Conservation (phyloP, 2,113 vertebrate genomes). For the Oenanthe oenanthe region DNA sequence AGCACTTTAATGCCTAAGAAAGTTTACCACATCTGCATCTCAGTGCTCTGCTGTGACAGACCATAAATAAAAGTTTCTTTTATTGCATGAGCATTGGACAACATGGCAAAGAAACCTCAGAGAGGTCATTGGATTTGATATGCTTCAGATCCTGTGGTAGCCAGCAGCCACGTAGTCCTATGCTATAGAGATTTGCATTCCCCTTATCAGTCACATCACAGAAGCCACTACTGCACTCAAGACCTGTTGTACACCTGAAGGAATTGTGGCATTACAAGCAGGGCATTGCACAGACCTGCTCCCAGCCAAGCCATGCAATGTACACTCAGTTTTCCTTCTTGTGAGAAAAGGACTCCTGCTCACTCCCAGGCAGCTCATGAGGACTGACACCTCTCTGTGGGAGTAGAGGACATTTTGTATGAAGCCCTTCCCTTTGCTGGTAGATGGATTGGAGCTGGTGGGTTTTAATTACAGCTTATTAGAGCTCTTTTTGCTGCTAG, state of each 20-base stretch:
- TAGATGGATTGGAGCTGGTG: neutral
- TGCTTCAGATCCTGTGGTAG: neutral
- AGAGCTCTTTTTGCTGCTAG: neutral
- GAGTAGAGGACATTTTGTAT: neutral
- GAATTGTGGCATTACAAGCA: neutral
- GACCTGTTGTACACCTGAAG: neutral
- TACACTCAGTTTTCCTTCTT: neutral
- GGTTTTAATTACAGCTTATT: neutral
- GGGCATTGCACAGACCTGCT: neutral
- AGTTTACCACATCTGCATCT: neutral
- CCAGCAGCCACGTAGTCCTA: neutral
- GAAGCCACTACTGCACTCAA: neutral
- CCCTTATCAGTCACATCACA: neutral
- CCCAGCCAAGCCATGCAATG: neutral
- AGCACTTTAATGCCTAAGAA: neutral
- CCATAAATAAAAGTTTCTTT: neutral
- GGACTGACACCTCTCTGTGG: neutral
- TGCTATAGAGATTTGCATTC: neutral
- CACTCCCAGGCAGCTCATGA: neutral
- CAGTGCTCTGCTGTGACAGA: neutral
- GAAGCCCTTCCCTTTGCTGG: neutral
- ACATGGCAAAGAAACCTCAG: neutral
- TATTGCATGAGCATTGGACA: neutral
- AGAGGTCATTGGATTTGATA: neutral
- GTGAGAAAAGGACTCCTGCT: neutral